phyloP scores from a whole-genome alignment of 92 coral and sea anemone genomes.

The Phenganax marumi region DNA sequence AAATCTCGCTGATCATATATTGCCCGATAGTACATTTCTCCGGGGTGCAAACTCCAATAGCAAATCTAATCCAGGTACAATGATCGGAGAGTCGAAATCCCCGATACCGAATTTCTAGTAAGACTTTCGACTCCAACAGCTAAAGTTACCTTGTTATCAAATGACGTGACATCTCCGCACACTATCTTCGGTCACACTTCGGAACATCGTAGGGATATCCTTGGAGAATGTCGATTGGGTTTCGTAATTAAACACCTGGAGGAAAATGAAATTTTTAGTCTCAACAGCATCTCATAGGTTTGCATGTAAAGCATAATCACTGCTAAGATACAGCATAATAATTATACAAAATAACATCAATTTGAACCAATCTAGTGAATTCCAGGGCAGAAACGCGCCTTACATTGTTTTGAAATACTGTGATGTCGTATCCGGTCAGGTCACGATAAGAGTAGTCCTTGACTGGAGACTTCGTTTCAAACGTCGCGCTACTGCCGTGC shows the following conservation, averaged over 20 bases:
- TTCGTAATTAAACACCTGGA: conserved; percentile 43
- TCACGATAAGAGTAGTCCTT: no score
- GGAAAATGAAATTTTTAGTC: background rate
- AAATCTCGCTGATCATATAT: conserved; percentile 34
- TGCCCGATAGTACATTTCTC: conserved; percentile 20
- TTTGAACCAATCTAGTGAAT: no score
- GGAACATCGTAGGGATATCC: conserved; percentile 21
- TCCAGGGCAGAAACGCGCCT: no score
- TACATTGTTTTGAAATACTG: no score
- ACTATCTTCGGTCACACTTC: background rate
- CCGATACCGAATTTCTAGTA: background rate
- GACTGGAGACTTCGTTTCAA: no score
- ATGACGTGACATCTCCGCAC: conserved; percentile 16
- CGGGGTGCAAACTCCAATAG: conserved; percentile 14
- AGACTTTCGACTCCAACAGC: conserved; percentile 14
- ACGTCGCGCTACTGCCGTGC: no score
- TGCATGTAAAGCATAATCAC: no score
- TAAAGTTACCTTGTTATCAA: conserved; percentile 17
- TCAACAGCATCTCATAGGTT: conserved; percentile 8
- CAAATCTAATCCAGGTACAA: background rate
- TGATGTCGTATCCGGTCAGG: no score
- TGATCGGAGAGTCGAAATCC: background rate
- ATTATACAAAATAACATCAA: no score
- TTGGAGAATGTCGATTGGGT: conserved; percentile 41
- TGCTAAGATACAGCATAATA: no score